Evolutionary conservation across 2,888 invertebrate genomes (phyloP), one percentile per base, ranked within the genome.

Genomic region (Camptogramma bilineatum): DNA sequence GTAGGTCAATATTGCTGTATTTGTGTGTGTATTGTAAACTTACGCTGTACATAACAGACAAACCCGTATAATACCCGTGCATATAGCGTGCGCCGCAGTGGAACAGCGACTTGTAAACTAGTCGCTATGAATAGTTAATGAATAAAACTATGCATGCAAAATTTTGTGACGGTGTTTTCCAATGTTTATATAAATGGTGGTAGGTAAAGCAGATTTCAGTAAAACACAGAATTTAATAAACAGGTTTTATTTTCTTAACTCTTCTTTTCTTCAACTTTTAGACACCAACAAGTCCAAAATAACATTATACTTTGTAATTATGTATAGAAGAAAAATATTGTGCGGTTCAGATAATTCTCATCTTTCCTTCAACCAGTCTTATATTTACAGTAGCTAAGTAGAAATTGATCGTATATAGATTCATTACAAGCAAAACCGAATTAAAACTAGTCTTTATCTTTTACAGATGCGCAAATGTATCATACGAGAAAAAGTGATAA

Each of bases 281-380:
- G 83, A 85, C 81, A 85, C 83, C 83, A 85, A 86, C 82, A 82
- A 77, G 78, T 73, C 78, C 77, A 79, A 76, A 75, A 75, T 57
- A 48, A 57, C 21, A 48, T 61, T 57, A 57, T 4, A 24, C 78
- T 69, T 73, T 75, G 73, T 79, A 66, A 69, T 67, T 72, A 74
- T 75, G 76, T 78, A 84, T 83, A 86, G 83, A 85, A 84, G 85
- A 82, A 83, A 84, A 85, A 68, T 84, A 84, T 88, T 88, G 88
- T 88, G 88, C 88, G 88, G 83, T 81, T 80, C 78, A 81, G 82
- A 80, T 79, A 83, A 80, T 78, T 75, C 73, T 78, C 75, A 83
- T 75, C 72, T 80, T 83, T 78, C 80, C 79, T 74, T 83, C 77
- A 74, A 79, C 87, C 88, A 89, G 88, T 89, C 88, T 88, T 86